Base-by-base conservation (phyloP, 2,888 invertebrate genomes). In the Nesidiocoris tenuis region DNA sequence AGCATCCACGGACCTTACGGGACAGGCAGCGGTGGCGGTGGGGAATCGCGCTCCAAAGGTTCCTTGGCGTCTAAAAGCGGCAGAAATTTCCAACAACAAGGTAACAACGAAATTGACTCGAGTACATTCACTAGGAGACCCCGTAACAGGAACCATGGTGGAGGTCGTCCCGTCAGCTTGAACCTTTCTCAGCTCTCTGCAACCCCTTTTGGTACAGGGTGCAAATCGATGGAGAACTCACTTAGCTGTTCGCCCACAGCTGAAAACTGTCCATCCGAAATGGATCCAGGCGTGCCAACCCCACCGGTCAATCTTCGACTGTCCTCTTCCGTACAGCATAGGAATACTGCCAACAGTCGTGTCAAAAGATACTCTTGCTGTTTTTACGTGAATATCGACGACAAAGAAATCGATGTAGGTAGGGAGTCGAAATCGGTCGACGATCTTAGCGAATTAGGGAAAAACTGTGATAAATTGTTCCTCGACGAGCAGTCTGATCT, bases 171-270 rank as follows among this genome's bases (percentile, higher is more conserved):
- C 83, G 85, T 85, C 80, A 86, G 86, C 80, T 84, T 87, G 81
- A 86, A 86, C 83, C 80, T 87, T 76, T 84, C 85, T 5, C 86
- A 86, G 83, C 83, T 86, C 17, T 76, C 77, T 65, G 61, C 66
- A 74, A 76, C 67, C 61, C 75, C 76, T 61, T 75, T 77, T 59
- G 76, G 74, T 84, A 85, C 78, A 77, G 84, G 80, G 79, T 84
- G 84, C 63, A 57, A 83, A 83, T 78, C 80, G 59, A 77, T 78
- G 71, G 79, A 80, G 61, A 74, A 79, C n/a, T 92, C 92, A 2
- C 89, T 93, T 79, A 93, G 93, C 0, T 92, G 93, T 0, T 92
- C 92, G 0, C 93, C 93, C 0, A 92, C 93, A 0, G 91, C 90
- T 71, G 93, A 93, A 82, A 90, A 90, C 82, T 61, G 18, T 54